Conservation (phyloP, 92 coral and sea anemone species). For the Nematostella vectensis region DNA sequence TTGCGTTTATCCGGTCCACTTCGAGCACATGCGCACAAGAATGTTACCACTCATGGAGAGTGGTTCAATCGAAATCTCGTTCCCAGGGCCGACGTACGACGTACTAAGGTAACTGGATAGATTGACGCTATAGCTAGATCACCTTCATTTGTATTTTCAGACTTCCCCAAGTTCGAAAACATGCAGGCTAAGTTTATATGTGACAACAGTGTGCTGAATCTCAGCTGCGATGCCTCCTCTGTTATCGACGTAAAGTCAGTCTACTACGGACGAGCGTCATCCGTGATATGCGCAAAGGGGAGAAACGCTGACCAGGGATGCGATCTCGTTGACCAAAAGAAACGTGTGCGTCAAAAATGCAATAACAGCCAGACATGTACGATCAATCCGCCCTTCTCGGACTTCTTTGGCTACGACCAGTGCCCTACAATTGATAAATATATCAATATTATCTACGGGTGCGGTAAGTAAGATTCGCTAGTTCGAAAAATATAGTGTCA, state of each 20-base stretch:
- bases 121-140: not conserved
- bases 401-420: conserved; percentile 12
- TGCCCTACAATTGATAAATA: conserved; percentile 30
- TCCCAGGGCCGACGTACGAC: too few species aligned
- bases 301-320: conserved; percentile 6
- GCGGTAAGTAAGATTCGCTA: conserved; percentile 26
- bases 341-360: conserved; percentile 8
- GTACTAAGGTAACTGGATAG: too few species aligned
- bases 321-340: conserved; percentile 10
- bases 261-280: conserved; percentile 17
- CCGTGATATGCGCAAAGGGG: conserved; percentile 12
- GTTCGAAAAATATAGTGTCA: too few species aligned
- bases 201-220: conserved; percentile 1
- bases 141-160: not conserved
- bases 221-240: conserved; percentile 7
- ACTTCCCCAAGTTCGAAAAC: conserved; percentile 12
- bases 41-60: too few species aligned
- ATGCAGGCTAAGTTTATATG: conserved; percentile 5
- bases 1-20: too few species aligned
- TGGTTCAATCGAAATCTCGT: too few species aligned
- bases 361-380: conserved; percentile 7
- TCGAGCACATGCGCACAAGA: too few species aligned
- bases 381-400: not conserved
- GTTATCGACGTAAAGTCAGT: conserved; percentile 16
- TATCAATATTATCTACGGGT: conserved; percentile 14